Conservation (phyloP, 2,797 vertebrate species). For the Corythornis leucogaster region DNA sequence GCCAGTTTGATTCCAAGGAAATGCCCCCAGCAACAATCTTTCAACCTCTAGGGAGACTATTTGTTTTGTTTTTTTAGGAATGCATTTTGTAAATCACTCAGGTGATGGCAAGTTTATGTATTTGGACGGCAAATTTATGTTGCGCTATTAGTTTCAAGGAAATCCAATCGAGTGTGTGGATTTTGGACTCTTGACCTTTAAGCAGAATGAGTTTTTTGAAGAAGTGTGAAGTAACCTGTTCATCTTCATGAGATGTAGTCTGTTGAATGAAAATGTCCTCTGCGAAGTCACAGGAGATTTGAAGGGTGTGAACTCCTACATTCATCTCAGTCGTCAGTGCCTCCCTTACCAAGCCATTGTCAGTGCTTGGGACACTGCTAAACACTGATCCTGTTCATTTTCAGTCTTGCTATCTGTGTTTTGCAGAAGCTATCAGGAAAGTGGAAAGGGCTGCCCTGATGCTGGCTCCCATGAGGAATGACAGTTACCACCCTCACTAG, state of each 20-base stretch:
- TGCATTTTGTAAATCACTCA: constrained; percentile 49
- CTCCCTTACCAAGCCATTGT: neutral
- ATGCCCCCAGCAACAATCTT: neutral
- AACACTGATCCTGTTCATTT: neutral
- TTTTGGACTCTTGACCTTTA: constrained; percentile 25
- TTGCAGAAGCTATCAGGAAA: neutral
- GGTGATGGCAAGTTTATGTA: constrained; percentile 24
- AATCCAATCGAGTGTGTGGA: neutral
- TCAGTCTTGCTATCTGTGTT: neutral
- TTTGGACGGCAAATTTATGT: constrained; percentile 43
- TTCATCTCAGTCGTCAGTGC: neutral
- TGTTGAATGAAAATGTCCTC: neutral
- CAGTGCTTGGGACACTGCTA: neutral
- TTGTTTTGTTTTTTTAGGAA: neutral
- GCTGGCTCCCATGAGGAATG: neutral
- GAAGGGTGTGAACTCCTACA: neutral
- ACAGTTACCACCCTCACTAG: neutral
- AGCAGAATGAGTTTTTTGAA: constrained; percentile 2
- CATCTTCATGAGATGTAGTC: neutral
- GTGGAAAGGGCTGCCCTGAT: neutral
- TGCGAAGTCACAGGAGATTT: neutral
- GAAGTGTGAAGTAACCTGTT: neutral
- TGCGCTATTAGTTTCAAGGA: constrained; percentile 37
- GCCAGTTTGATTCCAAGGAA: constrained; percentile 1
- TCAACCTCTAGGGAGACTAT: neutral